phyloP scores from a whole-genome alignment of 2,888 invertebrate species.

The Philaethria dido region DNA sequence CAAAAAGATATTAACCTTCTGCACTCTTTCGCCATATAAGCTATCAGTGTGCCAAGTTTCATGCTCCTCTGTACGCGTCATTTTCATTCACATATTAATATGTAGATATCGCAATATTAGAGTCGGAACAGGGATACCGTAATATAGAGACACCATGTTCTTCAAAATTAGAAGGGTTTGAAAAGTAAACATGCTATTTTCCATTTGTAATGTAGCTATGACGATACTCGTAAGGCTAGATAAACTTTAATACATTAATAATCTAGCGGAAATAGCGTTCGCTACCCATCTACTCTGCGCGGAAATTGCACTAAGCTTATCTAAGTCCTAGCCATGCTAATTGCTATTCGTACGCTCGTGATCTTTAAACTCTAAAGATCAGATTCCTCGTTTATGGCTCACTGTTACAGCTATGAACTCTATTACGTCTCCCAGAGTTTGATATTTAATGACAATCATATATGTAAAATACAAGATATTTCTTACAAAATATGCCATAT shows the following conservation, averaged over 20 bases:
- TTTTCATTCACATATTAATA: no score
- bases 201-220: not conserved
- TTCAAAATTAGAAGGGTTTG: not conserved
- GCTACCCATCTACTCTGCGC: constrained; percentile 46
- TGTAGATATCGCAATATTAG: no score
- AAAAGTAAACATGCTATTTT: not conserved
- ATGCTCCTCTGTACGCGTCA: no score
- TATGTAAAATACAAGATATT: not conserved
- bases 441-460: not conserved
- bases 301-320: constrained; percentile 53
- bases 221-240: constrained; percentile 3
- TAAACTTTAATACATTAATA: constrained; percentile 40
- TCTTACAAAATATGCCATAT: not conserved
- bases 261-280: constrained; percentile 48
- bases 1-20: no score
- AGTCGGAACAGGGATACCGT: no score
- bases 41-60: no score
- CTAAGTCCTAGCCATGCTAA: constrained; percentile 45
- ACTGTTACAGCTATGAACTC: constrained; percentile 15
- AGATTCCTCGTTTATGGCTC: constrained; percentile 19
- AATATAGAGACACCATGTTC: not conserved
- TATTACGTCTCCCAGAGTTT: not conserved
- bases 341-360: constrained; percentile 39
- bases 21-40: no score
- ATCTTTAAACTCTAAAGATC: constrained; percentile 30